Base-by-base conservation (phyloP, 2,797 vertebrate genomes). In the Siniperca undulata region DNA sequence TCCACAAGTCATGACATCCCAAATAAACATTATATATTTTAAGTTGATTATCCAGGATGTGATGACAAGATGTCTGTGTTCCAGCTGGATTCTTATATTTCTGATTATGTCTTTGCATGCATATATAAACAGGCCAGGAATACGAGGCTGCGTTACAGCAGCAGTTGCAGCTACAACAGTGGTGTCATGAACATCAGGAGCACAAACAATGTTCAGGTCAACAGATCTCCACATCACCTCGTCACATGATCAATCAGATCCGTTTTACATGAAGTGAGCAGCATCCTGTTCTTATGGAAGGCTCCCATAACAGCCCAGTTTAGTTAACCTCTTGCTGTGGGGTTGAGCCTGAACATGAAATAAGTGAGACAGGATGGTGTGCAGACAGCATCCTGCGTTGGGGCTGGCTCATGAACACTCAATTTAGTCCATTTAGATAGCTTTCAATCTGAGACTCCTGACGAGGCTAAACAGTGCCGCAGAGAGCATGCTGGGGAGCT, bases 391-490 rank as follows among this genome's bases (percentile, higher is more conserved):
- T 65, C 59, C 56, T 38, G 70, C 42, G 36, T n/a, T 73, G 59
- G 50, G 70, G 38, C 79, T 46, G 70, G 61, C 72, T 82, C 78
- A 66, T 46, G 12, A 58, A 82, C 77, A 79, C 74, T 92, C 89
- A 90, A 89, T 94, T 92, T 89, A 91, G 80, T 75, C 86, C 81
- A 91, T 92, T 91, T 87, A 78, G 79, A 86, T 82, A 80, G 72
- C 89, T 85, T 88, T 94, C 91, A 92, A 74, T 92, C 90, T 90
- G 53, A 72, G 65, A 60, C 70, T 65, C 72, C 36, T 52, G 70
- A 74, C 13, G 8, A 74, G 67, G 78, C 30, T 73, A 13, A 81
- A 74, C 72, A 24, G 65, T 22, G 64, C 56, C 7, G 16, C 55
- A 19, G 61, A 77, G 68, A 48, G 46, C 46, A 24, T 65, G 46